phyloP scores from a whole-genome alignment of 2,113 vertebrate genomes.

The Prionailurus bengalensis region DNA sequence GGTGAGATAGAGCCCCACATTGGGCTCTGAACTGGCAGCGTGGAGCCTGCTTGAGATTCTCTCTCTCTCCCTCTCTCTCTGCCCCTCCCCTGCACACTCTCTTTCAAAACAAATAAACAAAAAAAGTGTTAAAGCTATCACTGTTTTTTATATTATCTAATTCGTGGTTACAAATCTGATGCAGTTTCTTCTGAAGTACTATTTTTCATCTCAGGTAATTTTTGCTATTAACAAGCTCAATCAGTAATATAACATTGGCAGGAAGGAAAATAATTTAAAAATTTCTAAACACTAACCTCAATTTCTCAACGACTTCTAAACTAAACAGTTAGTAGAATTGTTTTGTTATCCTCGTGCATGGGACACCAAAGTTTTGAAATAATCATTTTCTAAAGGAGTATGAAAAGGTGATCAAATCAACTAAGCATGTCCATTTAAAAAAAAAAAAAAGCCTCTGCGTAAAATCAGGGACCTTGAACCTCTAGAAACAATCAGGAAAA shows the following conservation, averaged over 20 bases:
- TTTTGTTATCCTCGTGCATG: background rate
- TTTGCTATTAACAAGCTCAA: background rate
- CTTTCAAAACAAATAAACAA: too few relatives aligned
- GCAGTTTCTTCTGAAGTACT: too few relatives aligned
- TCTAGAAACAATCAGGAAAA: background rate
- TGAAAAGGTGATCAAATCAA: background rate
- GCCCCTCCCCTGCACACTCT: too few relatives aligned
- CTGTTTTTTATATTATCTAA: background rate
- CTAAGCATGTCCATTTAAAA: background rate
- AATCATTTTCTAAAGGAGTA: background rate
- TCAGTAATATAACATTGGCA: background rate
- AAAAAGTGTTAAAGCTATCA: too few relatives aligned
- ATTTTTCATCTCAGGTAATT: background rate
- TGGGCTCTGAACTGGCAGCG: too few relatives aligned
- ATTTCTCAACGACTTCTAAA: background rate
- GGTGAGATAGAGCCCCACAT: too few relatives aligned
- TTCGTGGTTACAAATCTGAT: background rate
- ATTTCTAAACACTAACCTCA: background rate
- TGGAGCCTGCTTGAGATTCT: too few relatives aligned
- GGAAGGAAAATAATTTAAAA: background rate
- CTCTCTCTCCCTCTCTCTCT: too few relatives aligned
- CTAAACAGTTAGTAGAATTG: background rate
- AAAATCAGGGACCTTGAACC: background rate
- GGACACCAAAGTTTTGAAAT: background rate
- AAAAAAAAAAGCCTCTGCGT: background rate